Evolutionary conservation across 2,797 vertebrate genomes (phyloP).

Genomic region (Picus viridis): DNA sequence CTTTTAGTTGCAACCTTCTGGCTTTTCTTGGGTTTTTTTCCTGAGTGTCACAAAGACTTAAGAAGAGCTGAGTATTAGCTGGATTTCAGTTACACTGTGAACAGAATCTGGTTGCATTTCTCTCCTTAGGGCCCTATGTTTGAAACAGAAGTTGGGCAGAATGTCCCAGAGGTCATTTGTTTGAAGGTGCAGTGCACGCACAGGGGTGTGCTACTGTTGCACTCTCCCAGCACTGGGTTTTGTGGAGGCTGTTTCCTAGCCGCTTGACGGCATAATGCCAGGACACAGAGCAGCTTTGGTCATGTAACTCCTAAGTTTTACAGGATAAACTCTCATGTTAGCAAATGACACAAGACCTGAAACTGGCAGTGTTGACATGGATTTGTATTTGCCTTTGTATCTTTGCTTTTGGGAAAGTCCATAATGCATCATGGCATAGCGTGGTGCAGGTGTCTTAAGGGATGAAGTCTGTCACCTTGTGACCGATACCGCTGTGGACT

Average conservation of each 20-base stretch:
- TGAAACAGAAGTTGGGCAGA: neutral
- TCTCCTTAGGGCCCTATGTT: neutral
- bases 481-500: neutral
- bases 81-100: neutral
- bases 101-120: neutral
- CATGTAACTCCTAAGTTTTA: neutral
- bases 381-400: neutral
- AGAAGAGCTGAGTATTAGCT: neutral
- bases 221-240: neutral
- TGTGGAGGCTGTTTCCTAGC: neutral
- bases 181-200: neutral
- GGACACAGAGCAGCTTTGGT: neutral
- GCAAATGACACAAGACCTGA: neutral
- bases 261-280: neutral
- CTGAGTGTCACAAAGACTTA: neutral
- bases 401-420: neutral
- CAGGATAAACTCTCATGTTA: neutral
- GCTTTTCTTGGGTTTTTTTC: neutral
- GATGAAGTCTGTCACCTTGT: neutral
- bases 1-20: neutral
- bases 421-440: fast-evolving
- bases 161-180: fast-evolving
- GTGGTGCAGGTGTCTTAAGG: neutral
- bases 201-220: neutral
- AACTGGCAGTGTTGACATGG: neutral